These are phyloP conservation scores for Gadus macrocephalus DNA, from an alignment of 2,113 vertebrate species.

Conservation along the genomic window DNA sequence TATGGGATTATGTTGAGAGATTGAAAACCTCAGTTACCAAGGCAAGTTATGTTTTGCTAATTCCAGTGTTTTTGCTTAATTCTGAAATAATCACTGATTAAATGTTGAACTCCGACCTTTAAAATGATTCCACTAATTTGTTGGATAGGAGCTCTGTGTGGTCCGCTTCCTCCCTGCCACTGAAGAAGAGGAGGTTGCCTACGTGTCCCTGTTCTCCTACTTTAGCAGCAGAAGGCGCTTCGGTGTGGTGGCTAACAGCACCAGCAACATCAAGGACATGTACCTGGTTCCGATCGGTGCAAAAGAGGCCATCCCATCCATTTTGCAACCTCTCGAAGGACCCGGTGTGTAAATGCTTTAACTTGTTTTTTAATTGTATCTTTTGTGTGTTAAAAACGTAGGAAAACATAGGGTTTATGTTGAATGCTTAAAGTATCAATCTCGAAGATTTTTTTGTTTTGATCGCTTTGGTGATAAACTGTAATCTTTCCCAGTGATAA, in stretches of 20 bases:
- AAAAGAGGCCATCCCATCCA: slow-evolving; percentile 86
- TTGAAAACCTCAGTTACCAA: slow-evolving; percentile 92
- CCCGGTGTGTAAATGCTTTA: slow-evolving; percentile 82
- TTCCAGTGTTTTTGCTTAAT: neutral
- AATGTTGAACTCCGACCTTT: neutral
- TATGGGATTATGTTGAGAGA: slow-evolving; percentile 97
- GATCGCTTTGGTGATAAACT: too few species aligned
- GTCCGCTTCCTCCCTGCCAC: slow-evolving; percentile 94
- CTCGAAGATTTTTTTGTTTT: too few species aligned
- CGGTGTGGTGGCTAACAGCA: slow-evolving; percentile 92
- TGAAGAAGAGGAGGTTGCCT: slow-evolving; percentile 95
- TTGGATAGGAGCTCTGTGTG: slow-evolving; percentile 86
- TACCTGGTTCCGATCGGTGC: slow-evolving; percentile 93
- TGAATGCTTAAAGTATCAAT: too few species aligned
- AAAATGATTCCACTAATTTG: slow-evolving; percentile 24
- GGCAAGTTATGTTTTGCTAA: slow-evolving; percentile 64
- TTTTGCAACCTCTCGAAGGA: slow-evolving; percentile 92
- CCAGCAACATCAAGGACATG: slow-evolving; percentile 90
- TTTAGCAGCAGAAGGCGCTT: slow-evolving; percentile 96
- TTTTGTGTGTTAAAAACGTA: neutral
- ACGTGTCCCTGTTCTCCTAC: slow-evolving; percentile 97
- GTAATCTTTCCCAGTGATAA: too few species aligned
- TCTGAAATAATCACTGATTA: neutral
- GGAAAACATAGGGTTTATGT: too few species aligned
- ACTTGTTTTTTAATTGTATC: neutral